Evolutionary conservation across 2,797 vertebrate genomes (phyloP), one percentile per base, ranked within the genome.

Genomic region (Helarctos malayanus): DNA sequence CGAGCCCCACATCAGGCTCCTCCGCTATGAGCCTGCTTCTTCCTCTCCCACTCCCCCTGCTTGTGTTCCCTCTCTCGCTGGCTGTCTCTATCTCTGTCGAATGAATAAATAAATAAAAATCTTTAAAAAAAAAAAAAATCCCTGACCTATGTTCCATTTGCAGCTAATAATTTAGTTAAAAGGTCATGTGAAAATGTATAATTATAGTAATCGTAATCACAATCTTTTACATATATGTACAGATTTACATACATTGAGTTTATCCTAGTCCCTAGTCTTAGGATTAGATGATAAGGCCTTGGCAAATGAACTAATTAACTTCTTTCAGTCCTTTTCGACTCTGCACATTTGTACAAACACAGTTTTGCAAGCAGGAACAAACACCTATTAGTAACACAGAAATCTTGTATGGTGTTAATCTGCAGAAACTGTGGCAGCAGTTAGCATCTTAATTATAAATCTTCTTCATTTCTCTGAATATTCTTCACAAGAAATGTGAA

Each of bases 281-380:
- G 21, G 65, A 91, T 78, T 59, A 95, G 41, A 95, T 49, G 92
- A 97, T 95, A 97, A 95, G 65, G 65, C 49, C 45, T 95, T 80
- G 49, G 95, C 65, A 96, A 95, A 96, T 15, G 12, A 91, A 81
- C 85, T 96, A 97, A 97, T 98, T 97, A 96, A 94, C 76, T 95
- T 96, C 92, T 92, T 94, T 95, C 68, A 95, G 35, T 96, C 82
- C 69, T 92, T 95, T 94, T 98, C 92, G 88, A 95, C 47, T 94
- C 87, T 95, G 73, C 78, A 61, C 93, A 97, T 63, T 95, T 93
- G 95, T 73, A 92, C 82, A 95, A 95, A 96, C 95, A 93, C 35
- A 91, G 85, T 94, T 97, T 89, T 65, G 15, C 49, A 63, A 79
- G 41, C 81, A 97, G 81, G 88, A 94, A 91, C 61, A 95, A 97